Conservation (phyloP, 92 coral and sea anemone genomes). For the Umimayanthus chanpuru region DNA sequence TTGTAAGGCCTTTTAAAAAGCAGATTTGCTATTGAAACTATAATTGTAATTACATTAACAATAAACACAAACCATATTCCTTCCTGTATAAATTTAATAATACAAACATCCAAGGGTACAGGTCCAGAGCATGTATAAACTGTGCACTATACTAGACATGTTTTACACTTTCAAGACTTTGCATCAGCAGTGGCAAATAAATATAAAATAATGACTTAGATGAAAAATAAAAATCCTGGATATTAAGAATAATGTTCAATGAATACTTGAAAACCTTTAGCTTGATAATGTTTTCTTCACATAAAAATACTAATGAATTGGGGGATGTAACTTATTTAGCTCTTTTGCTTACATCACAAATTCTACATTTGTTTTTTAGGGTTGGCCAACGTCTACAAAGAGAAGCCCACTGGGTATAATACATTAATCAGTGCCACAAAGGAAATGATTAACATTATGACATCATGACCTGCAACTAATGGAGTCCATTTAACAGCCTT, state of each 20-base stretch:
- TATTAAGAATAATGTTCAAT: neutral
- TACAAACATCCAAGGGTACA: too few relatives aligned
- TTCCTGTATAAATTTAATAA: too few relatives aligned
- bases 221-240: neutral
- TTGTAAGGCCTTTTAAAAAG: too few relatives aligned
- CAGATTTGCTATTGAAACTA: too few relatives aligned
- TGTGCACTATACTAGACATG: too few relatives aligned
- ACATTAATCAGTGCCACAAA: slow-evolving; percentile 3
- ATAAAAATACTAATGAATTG: slow-evolving; percentile 2
- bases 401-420: neutral
- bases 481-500: neutral
- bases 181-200: too few relatives aligned
- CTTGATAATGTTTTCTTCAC: neutral
- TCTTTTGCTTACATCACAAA: neutral
- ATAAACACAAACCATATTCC: too few relatives aligned
- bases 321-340: neutral
- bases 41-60: too few relatives aligned
- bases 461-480: slow-evolving; percentile 1
- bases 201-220: neutral
- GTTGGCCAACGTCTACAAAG: neutral
- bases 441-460: slow-evolving; percentile 8
- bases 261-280: neutral
- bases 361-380: neutral
- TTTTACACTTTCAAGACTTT: too few relatives aligned
- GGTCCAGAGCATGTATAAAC: too few relatives aligned